Percentiles rank a stretch among this genome's conserved stretches.
phyloP scores from a whole-genome alignment of 2,888 invertebrate genomes.

The Tipula lateralis region DNA sequence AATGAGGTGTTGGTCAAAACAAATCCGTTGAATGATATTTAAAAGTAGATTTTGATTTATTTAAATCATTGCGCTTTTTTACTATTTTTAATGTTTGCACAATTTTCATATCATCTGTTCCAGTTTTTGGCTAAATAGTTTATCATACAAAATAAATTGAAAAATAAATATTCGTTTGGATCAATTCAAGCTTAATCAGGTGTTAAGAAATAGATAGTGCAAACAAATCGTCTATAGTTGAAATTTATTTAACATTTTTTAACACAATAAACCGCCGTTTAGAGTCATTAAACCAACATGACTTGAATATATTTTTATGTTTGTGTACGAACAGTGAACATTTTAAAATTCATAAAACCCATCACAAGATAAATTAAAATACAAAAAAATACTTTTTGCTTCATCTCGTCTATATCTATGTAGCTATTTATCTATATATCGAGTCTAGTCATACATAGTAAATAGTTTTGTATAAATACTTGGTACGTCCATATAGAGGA shows the following conservation, averaged over 20 bases:
- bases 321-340: background rate
- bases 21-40: background rate
- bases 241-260: background rate
- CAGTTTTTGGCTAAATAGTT: background rate
- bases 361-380: slow-evolving; percentile 20
- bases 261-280: background rate
- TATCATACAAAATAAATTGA: background rate
- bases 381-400: background rate
- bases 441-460: background rate
- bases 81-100: background rate
- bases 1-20: background rate
- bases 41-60: background rate
- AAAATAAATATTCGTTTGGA: background rate
- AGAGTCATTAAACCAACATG: background rate
- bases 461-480: background rate
- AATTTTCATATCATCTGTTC: slow-evolving; percentile 4
- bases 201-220: background rate
- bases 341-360: background rate
- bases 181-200: slow-evolving; percentile 19
- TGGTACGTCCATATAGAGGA: background rate
- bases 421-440: background rate
- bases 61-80: background rate
- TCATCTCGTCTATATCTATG: background rate
- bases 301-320: background rate
- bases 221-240: background rate